phyloP scores from a whole-genome alignment of 2,888 invertebrate genomes.

The Chesias legatella region DNA sequence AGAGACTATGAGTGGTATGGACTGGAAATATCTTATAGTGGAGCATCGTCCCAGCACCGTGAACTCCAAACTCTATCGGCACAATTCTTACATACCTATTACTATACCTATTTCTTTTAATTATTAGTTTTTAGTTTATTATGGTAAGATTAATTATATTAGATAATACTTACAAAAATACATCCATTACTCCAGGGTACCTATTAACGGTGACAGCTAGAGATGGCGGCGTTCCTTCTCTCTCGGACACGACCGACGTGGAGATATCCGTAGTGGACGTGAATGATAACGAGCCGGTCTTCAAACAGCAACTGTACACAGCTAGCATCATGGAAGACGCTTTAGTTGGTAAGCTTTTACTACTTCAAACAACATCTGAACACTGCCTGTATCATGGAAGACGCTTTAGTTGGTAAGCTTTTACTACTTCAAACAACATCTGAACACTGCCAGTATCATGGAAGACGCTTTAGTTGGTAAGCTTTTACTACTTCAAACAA shows the following conservation, averaged over 20 bases:
- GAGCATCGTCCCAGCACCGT: too few species aligned
- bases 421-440: slow-evolving; percentile 69
- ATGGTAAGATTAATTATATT: too few species aligned
- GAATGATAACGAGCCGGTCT: slow-evolving; percentile 96
- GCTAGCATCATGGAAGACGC: slow-evolving; percentile 94
- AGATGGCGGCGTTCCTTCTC: slow-evolving; percentile 94
- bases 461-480: slow-evolving; percentile 93
- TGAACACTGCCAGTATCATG: slow-evolving; percentile 90
- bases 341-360: slow-evolving; percentile 82
- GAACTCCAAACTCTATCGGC: too few species aligned
- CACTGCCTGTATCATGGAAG: slow-evolving; percentile 91
- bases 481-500: slow-evolving; percentile 53
- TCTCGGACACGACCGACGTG: slow-evolving; percentile 96
- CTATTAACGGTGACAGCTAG: slow-evolving; percentile 94
- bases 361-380: slow-evolving; percentile 83
- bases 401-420: slow-evolving; percentile 87
- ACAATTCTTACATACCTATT: too few species aligned
- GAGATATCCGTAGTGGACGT: slow-evolving; percentile 97
- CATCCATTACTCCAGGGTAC: slow-evolving; percentile 82
- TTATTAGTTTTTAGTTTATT: too few species aligned
- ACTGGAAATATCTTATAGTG: too few species aligned
- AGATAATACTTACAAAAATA: background rate
- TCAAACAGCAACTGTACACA: slow-evolving; percentile 90
- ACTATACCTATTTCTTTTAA: too few species aligned
- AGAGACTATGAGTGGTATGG: slow-evolving; percentile 84